Evolutionary conservation across 2,797 vertebrate species (phyloP).

Genomic region (Manis crassicaudata): DNA sequence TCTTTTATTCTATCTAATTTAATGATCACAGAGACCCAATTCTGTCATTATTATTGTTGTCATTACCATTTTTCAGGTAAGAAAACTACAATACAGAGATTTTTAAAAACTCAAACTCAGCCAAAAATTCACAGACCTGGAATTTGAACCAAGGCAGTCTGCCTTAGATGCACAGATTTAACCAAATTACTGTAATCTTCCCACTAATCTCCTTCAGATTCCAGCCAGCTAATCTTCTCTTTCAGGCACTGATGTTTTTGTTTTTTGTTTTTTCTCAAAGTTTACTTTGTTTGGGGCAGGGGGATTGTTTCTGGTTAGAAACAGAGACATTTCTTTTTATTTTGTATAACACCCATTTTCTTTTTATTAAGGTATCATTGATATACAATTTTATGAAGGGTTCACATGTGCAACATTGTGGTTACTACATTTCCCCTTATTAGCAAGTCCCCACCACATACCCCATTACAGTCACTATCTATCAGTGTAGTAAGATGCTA

Average conservation of each 20-base stretch:
- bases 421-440: too few relatives aligned
- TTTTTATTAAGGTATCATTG: too few relatives aligned
- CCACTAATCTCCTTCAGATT: not conserved
- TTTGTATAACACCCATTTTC: not conserved
- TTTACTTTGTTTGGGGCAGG: not conserved
- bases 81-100: not conserved
- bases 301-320: not conserved
- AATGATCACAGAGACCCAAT: not conserved
- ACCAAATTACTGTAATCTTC: not conserved
- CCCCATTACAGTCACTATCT: too few relatives aligned
- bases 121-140: not conserved
- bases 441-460: too few relatives aligned
- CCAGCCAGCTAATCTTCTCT: not conserved
- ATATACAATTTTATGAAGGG: too few relatives aligned
- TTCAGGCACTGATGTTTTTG: not conserved
- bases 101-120: not conserved
- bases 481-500: too few relatives aligned
- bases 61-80: not conserved
- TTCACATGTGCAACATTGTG: too few relatives aligned
- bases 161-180: not conserved
- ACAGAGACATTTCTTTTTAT: not conserved
- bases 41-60: not conserved
- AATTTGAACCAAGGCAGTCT: not conserved
- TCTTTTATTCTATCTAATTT: not conserved
- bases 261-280: not conserved